Evolutionary conservation across 2,113 vertebrate genomes (phyloP), one percentile per base, ranked within the genome.

Genomic region (Urocitellus parryii): DNA sequence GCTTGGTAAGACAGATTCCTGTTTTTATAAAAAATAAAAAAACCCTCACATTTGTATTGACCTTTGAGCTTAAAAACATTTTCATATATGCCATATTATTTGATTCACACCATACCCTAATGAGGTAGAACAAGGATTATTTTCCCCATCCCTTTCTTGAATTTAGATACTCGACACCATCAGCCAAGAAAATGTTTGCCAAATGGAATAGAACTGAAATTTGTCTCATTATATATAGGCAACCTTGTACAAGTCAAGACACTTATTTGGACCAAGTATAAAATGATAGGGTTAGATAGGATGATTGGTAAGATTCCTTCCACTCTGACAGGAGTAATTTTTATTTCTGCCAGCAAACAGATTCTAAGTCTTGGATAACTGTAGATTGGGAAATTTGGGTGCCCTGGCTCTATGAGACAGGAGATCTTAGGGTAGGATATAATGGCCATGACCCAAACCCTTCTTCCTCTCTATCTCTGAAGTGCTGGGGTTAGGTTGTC

Each of bases 11-110:
- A 68, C 91, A 97, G 91, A 86, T 94, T 92, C 42, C 48, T 91
- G 29, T 86, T 94, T 97, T 88, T 93, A 83, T 85, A 72, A 56
- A 94, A 82, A 63, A 13, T 94, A 82, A 95, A 61, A 65, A 92
- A 89, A 22, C 56, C 4, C 16, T 95, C 78, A 72, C 29, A 65
- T 97, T 96, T 83, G 37, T 63, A 67, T 72, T 91, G 39, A n/a
- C n/a, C 79, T 91, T 96, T 74, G 82, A 81, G 37, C 82, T 92
- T 83, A 88, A 10, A 80, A 93, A 94, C 79, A 72, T 82, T 95
- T 94, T 95, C 63, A 9, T 78, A 90, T 81, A 39, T 91, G 70
- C 65, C 70, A 12, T 93, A 70, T 77, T 79, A 86, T 94, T 95
- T 97, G 74, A 95, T 86, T 78, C 80, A 96, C 48, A 76, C 22